These are phyloP conservation scores for Patiria pectinifera DNA, from an alignment of 53 echinoderm and acorn worm species.

Conservation along the genomic window DNA sequence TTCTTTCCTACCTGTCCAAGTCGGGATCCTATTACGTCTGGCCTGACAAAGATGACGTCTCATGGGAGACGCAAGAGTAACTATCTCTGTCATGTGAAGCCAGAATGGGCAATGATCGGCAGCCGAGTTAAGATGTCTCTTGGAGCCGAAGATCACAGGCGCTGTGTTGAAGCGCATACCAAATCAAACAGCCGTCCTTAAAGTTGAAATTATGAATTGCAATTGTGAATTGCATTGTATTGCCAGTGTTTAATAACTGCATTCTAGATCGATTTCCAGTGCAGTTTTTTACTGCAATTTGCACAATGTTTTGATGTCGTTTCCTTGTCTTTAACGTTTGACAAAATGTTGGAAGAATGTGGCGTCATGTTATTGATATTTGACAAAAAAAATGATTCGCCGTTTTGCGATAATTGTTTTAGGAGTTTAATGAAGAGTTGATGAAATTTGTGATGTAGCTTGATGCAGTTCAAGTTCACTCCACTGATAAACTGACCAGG, in stretches of 20 bases:
- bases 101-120: not conserved
- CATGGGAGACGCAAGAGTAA: not conserved
- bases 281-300: not conserved
- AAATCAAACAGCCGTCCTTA: not conserved
- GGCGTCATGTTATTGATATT: too few species aligned
- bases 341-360: too few species aligned
- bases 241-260: not conserved
- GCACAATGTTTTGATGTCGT: not conserved
- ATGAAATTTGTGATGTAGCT: not conserved
- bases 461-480: not conserved
- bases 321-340: too few species aligned
- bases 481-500: not conserved
- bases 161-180: not conserved
- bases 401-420: too few species aligned
- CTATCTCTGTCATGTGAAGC: conserved; percentile 17
- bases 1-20: conserved; percentile 5
- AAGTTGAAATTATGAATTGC: too few species aligned
- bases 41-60: not conserved
- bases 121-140: conserved; percentile 14
- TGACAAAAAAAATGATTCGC: too few species aligned
- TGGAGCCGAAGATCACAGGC: not conserved
- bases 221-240: too few species aligned
- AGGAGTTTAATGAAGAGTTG: not conserved
- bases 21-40: conserved; percentile 10
- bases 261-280: not conserved